Evolutionary conservation across 2,888 invertebrate species (phyloP).

Genomic region (Tortrix viridana): DNA sequence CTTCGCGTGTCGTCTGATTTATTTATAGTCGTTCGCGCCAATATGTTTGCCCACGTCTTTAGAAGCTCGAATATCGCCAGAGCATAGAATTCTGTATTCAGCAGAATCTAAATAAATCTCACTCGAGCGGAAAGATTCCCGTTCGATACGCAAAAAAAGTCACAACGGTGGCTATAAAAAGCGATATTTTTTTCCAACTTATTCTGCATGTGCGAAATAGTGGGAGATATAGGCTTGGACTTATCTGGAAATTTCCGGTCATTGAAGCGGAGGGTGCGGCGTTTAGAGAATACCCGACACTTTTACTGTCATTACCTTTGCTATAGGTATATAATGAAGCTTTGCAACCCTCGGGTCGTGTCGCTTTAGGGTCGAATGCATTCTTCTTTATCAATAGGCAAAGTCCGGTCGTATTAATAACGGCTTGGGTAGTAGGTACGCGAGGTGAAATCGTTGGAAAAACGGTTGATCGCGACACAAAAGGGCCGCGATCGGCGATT

Average conservation of each 20-base stretch:
- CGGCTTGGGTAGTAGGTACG: slow-evolving; percentile 21
- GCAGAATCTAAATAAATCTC: slow-evolving; percentile 42
- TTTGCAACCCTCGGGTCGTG: slow-evolving; percentile 15
- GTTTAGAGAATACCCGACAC: slow-evolving; percentile 56
- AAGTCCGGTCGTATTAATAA: slow-evolving; percentile 37
- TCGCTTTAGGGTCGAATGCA: slow-evolving; percentile 32
- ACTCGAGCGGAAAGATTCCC: slow-evolving; percentile 45
- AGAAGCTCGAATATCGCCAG: slow-evolving; percentile 31
- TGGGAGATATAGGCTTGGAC: slow-evolving; percentile 57
- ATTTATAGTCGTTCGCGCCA: slow-evolving; percentile 18
- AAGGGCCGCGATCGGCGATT: slow-evolving; percentile 48
- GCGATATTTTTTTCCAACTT: slow-evolving; percentile 55
- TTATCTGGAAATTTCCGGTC: slow-evolving; percentile 72
- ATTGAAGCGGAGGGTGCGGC: slow-evolving; percentile 61
- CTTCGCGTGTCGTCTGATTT: slow-evolving; percentile 2
- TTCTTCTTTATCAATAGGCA: slow-evolving; percentile 37
- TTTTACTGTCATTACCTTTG: slow-evolving; percentile 54
- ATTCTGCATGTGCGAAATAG: slow-evolving; percentile 53
- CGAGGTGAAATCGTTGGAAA: slow-evolving; percentile 41
- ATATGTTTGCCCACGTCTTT: slow-evolving; percentile 25
- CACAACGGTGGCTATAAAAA: slow-evolving; percentile 49
- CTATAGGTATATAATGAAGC: slow-evolving; percentile 29
- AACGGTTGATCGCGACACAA: slow-evolving; percentile 52
- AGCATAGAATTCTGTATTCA: slow-evolving; percentile 38
- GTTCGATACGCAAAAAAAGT: slow-evolving; percentile 49